phyloP scores from a whole-genome alignment of 2,797 vertebrate species.

The Meriones psammophilus region DNA sequence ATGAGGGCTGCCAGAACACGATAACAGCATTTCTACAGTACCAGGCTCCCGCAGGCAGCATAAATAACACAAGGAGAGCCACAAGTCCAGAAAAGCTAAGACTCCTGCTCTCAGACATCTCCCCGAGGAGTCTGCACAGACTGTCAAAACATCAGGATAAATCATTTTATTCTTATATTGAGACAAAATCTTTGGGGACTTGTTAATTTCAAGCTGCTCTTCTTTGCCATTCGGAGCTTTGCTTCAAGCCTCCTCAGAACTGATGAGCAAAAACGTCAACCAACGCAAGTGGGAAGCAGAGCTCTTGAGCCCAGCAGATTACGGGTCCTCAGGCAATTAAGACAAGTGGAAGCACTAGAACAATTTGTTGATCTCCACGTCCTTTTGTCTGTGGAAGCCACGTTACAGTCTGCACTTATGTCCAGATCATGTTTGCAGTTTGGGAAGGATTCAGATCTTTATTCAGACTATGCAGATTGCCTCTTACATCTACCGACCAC shows the following conservation, averaged over 20 bases:
- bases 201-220: slow-evolving; percentile 61
- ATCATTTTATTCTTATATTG: slow-evolving; percentile 16
- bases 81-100: background rate
- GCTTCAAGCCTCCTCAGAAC: slow-evolving; percentile 2
- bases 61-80: background rate
- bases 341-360: slow-evolving; percentile 17
- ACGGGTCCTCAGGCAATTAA: background rate
- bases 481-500: background rate
- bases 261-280: background rate
- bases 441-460: background rate
- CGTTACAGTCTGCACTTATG: background rate
- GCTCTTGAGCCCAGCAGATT: background rate
- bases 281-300: background rate
- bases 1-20: background rate
- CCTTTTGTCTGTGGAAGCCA: slow-evolving; percentile 29
- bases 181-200: background rate
- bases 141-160: background rate
- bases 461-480: background rate
- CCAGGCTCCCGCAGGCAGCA: background rate
- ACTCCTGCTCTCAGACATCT: background rate
- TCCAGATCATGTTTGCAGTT: background rate
- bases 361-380: background rate
- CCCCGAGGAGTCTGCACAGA: background rate
- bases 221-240: slow-evolving; percentile 63
- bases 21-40: background rate